phyloP scores from a whole-genome alignment of 1,140 invertebrate genomes.

The Drosophila watanabei region DNA sequence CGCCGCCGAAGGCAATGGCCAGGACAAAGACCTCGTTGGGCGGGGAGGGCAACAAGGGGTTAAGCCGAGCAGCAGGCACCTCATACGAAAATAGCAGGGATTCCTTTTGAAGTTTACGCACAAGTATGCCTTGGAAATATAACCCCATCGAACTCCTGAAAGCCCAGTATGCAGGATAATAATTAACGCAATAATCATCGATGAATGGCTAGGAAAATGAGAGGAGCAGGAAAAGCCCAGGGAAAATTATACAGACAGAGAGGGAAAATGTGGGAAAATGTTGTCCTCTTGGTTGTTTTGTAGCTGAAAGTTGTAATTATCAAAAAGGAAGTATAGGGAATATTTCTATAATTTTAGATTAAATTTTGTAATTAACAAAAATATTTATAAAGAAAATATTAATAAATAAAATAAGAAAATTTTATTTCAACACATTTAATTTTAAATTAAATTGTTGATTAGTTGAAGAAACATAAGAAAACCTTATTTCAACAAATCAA shows the following conservation, averaged over 20 bases:
- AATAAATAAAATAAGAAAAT: no score
- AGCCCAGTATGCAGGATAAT: constrained; percentile 69
- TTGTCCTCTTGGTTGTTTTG: not conserved
- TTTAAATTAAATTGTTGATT: no score
- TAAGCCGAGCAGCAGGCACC: constrained; percentile 38
- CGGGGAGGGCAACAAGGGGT: constrained; percentile 24
- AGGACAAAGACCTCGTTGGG: constrained; percentile 37
- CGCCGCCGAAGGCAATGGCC: constrained; percentile 42
- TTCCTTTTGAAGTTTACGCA: constrained; percentile 85
- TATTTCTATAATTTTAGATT: rapidly evolving
- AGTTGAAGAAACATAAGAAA: no score
- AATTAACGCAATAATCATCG: constrained; percentile 85
- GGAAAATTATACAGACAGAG: constrained; percentile 7
- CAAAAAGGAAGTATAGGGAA: no score
- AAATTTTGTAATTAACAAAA: not conserved
- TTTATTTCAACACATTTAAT: no score
- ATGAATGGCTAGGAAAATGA: constrained; percentile 60
- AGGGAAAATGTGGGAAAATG: constrained; percentile 5
- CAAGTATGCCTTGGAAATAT: constrained; percentile 67
- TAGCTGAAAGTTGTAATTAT: not conserved
- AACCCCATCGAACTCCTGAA: constrained; percentile 47
- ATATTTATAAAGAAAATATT: no score
- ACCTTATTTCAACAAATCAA: no score
- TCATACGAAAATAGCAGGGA: constrained; percentile 78
- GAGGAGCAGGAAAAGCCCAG: constrained; percentile 20